A percentile compares a stretch with the other conserved stretches of the same genome.
Evolutionary conservation across 2,113 vertebrate genomes (phyloP).

Genomic region (Amphiprion ocellaris): DNA sequence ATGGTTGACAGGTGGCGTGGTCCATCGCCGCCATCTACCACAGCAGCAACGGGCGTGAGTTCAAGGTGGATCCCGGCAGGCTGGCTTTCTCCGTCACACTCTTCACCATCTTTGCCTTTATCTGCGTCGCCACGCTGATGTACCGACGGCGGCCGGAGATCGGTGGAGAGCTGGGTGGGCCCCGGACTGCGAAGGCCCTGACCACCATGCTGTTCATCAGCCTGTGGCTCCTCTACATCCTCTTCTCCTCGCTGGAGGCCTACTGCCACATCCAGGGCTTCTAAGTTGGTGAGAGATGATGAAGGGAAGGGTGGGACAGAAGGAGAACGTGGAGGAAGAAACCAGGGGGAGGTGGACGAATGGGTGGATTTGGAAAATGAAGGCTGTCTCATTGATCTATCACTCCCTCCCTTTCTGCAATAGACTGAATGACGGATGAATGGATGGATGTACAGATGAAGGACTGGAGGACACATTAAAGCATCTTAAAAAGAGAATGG

Average conservation of each 20-base stretch:
- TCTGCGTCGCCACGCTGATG: conserved; percentile 93
- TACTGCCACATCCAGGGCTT: conserved; percentile 99
- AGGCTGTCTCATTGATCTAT: conserved; percentile 54
- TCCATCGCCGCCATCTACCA: conserved; percentile 99
- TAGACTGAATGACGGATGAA: conserved; percentile 52
- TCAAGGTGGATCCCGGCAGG: conserved; percentile 92
- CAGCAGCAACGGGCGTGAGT: conserved; percentile 86
- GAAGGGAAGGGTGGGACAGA: conserved; percentile 41
- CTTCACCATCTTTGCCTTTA: conserved; percentile 99
- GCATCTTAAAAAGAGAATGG: conserved; percentile 35
- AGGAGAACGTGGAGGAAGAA: conserved; percentile 28
- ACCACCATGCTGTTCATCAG: conserved; percentile 94
- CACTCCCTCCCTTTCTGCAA: conserved; percentile 67
- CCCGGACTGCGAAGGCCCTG: conserved; percentile 97
- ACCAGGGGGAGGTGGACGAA: conserved; percentile 41
- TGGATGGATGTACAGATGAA: conserved; percentile 67
- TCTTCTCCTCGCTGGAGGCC: conserved; percentile 99
- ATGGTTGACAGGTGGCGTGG: conserved; percentile 89
- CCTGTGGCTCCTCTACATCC: conserved; percentile 99
- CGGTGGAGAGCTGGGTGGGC: conserved; percentile 97
- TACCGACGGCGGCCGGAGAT: conserved; percentile 97
- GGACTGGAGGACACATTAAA: conserved; percentile 39
- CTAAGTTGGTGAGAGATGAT: conserved; percentile 80
- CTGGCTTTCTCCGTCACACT: conserved; percentile 99
- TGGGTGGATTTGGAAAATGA: conserved; percentile 38